Conservation (phyloP, 2,113 vertebrate genomes). For the Vimba vimba region DNA sequence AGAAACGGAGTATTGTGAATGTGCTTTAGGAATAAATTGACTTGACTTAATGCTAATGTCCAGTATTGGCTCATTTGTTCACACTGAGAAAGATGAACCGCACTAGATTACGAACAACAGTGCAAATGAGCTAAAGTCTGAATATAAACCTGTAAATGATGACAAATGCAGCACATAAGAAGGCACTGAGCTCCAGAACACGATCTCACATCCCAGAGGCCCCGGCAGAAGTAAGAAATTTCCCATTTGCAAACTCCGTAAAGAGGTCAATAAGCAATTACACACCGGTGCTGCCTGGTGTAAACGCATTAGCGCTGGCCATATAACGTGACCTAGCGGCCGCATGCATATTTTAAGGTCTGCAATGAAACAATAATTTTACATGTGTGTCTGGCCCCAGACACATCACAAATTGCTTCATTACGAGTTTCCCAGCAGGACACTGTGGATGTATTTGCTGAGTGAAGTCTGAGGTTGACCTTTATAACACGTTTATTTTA, state of each 20-base stretch:
- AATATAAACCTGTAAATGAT: constrained; percentile 5
- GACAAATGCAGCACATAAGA: neutral
- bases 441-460: neutral
- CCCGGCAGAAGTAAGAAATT: neutral
- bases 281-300: constrained; percentile 40
- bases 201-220: neutral
- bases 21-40: neutral
- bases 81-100: neutral
- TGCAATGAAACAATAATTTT: constrained; percentile 47
- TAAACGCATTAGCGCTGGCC: constrained; percentile 50
- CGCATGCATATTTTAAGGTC: neutral
- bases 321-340: constrained; percentile 41
- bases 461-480: too few species aligned
- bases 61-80: neutral
- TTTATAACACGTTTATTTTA: too few species aligned
- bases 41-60: too few species aligned
- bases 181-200: neutral
- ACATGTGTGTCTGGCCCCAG: neutral
- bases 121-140: neutral
- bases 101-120: neutral
- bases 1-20: neutral
- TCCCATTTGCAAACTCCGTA: constrained; percentile 47
- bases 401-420: neutral
- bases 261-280: constrained; percentile 63
- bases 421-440: neutral